Base-by-base conservation (phyloP, 2,113 vertebrate genomes). In the Corythornis madagascariensis region DNA sequence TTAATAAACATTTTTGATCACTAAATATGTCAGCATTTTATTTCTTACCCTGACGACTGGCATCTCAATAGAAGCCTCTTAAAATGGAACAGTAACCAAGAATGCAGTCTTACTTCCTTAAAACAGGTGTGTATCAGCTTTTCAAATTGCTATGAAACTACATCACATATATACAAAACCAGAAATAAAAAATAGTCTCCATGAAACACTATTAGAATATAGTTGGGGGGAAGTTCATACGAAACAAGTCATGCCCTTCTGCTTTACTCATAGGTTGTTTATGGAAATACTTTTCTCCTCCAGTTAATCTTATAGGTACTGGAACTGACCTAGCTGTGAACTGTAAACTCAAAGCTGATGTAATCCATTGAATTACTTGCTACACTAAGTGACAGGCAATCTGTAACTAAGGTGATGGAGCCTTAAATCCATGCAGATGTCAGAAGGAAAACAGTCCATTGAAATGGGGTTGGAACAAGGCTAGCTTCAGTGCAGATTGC, bases 231-330 rank as follows among this genome's bases (percentile, higher is more conserved):
- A 70, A 72, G 52, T 20, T 47, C 52, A 11, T 16, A 28, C 25
- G 61, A 78, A 92, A 52, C 8, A 4, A 88, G 57, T 56, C 22
- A 18, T 21, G 29, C n/a, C 66, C 53, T 65, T n/a, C 16, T 92
- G 66, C 40, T 70, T 78, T 52, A 29, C 24, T 74, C 88, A 77
- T 40, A 12, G 57, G 40, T 45, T 84, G 38, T 79, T 69, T 73
- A 84, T n/a, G 33, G 78, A 89, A 95, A 79, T 82, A 84, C 33
- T 79, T 70, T 53, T 73, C 64, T 72, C 48, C 72, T 57, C 18
- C 79, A 57, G 71, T 93, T 91, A 92, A 91, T 83, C 33, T 92
- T 87, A 73, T 7, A 79, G 17, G 43, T 61, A 78, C 33, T 74
- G 33, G 42, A 88, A 65, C 29, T 61, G 56, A 69, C 64, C 40